Evolutionary conservation across 2,113 vertebrate species (phyloP).

Genomic region (Pan paniscus): DNA sequence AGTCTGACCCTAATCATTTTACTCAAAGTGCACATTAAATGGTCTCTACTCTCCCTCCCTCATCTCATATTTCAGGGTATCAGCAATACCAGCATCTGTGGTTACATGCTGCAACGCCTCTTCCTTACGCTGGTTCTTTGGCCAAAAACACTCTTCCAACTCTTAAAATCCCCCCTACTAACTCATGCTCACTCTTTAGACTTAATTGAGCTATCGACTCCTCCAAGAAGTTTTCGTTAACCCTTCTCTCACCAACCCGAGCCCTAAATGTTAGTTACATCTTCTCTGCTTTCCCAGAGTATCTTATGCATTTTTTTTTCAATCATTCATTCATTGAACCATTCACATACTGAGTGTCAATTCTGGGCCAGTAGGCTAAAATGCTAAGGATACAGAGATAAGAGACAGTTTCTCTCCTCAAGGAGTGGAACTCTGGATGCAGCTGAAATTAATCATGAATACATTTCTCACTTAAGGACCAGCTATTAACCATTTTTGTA

Average conservation of each 20-base stretch:
- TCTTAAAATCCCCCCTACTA: neutral
- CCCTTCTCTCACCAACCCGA: neutral
- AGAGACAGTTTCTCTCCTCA: neutral
- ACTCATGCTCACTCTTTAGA: neutral
- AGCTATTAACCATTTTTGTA: neutral
- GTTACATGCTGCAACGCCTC: no score
- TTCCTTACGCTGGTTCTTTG: neutral
- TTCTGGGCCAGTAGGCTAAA: neutral
- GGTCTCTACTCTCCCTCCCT: no score
- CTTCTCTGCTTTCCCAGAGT: neutral
- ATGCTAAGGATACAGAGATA: no score
- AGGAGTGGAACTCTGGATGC: neutral
- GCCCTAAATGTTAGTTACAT: accelerated
- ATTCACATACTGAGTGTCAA: neutral
- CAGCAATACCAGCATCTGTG: neutral
- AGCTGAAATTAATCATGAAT: neutral
- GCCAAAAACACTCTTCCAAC: neutral
- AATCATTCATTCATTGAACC: neutral
- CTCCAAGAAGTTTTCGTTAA: neutral
- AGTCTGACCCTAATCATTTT: neutral
- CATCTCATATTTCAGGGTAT: accelerated
- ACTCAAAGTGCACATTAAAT: neutral
- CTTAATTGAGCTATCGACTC: neutral
- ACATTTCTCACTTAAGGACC: neutral
- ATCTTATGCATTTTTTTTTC: neutral